These are phyloP conservation scores for Eristalis intricaria DNA, from an alignment of 2,888 invertebrate genomes.

Conservation along the genomic window DNA sequence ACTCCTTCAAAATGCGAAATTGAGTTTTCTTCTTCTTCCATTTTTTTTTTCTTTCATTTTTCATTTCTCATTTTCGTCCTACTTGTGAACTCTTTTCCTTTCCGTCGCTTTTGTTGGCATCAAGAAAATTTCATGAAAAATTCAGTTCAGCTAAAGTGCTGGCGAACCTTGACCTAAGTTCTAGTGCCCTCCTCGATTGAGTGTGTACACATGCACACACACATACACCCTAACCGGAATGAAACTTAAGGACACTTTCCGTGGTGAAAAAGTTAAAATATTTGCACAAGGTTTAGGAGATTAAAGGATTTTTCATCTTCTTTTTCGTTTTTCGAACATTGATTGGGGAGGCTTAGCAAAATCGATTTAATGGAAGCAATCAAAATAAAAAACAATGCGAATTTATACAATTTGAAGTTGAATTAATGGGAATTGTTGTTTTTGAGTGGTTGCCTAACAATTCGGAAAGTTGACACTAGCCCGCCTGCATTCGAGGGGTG, in stretches of 20 bases:
- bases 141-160: constrained; percentile 46
- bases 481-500: background rate
- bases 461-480: constrained; percentile 8
- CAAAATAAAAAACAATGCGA: background rate
- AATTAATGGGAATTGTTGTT: constrained; percentile 2
- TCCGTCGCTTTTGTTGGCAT: constrained; percentile 18
- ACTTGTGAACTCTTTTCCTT: constrained; percentile 35
- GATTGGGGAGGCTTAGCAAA: constrained; percentile 33
- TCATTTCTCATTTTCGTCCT: constrained; percentile 6
- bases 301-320: constrained; percentile 22
- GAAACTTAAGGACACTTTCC: constrained; percentile 54
- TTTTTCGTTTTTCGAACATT: constrained; percentile 26
- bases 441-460: background rate
- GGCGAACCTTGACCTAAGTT: constrained; percentile 65
- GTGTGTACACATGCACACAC: background rate
- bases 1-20: constrained; percentile 40
- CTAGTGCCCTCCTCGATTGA: constrained; percentile 29
- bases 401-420: constrained; percentile 1
- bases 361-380: constrained; percentile 22
- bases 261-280: constrained; percentile 54
- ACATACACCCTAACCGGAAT: constrained; percentile 7
- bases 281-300: constrained; percentile 42
- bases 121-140: constrained; percentile 56
- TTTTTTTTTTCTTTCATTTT: constrained; percentile 6
- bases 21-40: constrained; percentile 6